Evolutionary conservation across 2,113 vertebrate genomes (phyloP).

Genomic region (Podarcis cretensis): DNA sequence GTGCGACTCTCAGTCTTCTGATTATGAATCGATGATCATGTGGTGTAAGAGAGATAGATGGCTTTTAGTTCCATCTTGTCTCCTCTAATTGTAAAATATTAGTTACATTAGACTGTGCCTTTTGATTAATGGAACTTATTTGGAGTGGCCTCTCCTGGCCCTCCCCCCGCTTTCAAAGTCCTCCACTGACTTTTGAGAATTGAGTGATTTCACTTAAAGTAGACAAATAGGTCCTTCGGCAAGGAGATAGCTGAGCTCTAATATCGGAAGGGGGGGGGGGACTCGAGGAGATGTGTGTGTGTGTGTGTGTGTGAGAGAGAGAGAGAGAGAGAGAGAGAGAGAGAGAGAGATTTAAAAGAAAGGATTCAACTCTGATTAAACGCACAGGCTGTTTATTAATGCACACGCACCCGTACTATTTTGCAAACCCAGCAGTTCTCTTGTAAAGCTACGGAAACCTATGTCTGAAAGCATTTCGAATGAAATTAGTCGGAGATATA

Average conservation of each 20-base stretch:
- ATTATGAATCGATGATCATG: conserved; percentile 99
- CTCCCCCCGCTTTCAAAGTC: conserved; percentile 89
- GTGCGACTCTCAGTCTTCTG: conserved; percentile 88
- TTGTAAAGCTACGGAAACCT: conserved; percentile 75
- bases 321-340: background rate
- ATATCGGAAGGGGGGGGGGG: conserved; percentile 72
- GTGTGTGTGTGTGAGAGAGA: background rate
- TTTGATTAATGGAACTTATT: conserved; percentile 99
- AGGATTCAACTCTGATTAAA: conserved; percentile 64
- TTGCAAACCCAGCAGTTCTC: conserved; percentile 74
- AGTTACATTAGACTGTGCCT: conserved; percentile 99
- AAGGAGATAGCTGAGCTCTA: conserved; percentile 77
- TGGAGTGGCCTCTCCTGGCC: conserved; percentile 93
- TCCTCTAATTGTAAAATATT: conserved; percentile 99
- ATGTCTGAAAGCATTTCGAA: conserved; percentile 75
- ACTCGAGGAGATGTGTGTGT: conserved; percentile 51
- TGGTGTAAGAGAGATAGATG: conserved; percentile 99
- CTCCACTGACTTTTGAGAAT: conserved; percentile 95
- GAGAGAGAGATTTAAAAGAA: conserved; percentile 47
- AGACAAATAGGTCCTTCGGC: conserved; percentile 92
- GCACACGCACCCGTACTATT: conserved; percentile 44
- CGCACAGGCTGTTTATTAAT: conserved; percentile 57
- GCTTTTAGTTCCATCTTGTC: conserved; percentile 98
- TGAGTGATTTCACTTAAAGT: conserved; percentile 98
- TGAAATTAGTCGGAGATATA: conserved; percentile 77